These are phyloP conservation scores for Metridium senile DNA, from an alignment of 92 coral and sea anemone genomes.

Conservation along the genomic window DNA sequence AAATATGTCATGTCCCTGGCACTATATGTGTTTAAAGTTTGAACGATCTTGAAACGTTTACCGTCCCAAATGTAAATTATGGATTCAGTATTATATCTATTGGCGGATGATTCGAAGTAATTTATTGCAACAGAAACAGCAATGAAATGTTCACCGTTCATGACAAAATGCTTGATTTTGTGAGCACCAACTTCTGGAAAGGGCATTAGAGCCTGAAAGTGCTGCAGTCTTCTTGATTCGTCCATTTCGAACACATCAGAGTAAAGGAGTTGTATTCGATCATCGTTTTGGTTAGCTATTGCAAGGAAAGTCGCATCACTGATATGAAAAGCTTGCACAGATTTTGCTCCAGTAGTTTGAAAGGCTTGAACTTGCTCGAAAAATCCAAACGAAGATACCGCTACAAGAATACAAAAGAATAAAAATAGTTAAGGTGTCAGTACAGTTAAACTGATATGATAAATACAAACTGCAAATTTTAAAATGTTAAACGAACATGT, in stretches of 20 bases:
- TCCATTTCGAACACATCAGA: neutral
- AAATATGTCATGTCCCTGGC: conserved; percentile 5
- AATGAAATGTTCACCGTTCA: conserved; percentile 15
- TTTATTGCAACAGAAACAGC: conserved; percentile 8
- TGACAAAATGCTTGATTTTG: conserved; percentile 10
- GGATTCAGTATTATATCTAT: neutral
- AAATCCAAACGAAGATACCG: conserved; percentile 20
- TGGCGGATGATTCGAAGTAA: neutral
- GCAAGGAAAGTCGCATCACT: neutral
- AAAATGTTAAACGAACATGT: too few species aligned
- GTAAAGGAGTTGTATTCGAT: neutral
- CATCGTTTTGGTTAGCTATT: neutral
- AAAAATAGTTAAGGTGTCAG: too few species aligned
- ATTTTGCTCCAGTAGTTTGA: conserved; percentile 9
- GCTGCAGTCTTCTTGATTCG: neutral
- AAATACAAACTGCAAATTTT: too few species aligned
- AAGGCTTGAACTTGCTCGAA: conserved; percentile 18
- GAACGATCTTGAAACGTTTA: conserved; percentile 2
- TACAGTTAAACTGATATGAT: too few species aligned
- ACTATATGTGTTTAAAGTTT: conserved; percentile 3
- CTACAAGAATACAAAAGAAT: neutral
- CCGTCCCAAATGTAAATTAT: conserved; percentile 19
- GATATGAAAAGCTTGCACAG: conserved; percentile 15
- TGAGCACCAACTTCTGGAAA: neutral
- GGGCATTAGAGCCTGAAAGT: neutral